phyloP scores from a whole-genome alignment of 2,113 vertebrate genomes.

The Oreochromis aureus region DNA sequence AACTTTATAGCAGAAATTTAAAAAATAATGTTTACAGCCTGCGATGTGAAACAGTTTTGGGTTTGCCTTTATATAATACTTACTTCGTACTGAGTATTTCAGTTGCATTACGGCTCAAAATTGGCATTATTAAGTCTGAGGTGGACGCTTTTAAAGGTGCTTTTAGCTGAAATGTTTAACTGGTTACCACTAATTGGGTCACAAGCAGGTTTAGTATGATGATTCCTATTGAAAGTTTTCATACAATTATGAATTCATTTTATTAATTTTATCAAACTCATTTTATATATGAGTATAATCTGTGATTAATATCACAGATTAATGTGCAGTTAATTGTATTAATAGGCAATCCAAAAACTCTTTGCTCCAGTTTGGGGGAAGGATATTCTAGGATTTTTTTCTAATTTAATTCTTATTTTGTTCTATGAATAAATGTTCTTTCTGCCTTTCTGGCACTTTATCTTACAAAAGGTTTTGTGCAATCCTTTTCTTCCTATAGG shows the following conservation, averaged over 20 bases:
- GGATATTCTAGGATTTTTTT: not conserved
- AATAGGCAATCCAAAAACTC: fast-evolving
- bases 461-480: fast-evolving
- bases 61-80: not conserved
- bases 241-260: not conserved
- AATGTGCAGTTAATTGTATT: not conserved
- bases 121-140: not conserved
- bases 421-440: not conserved
- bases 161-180: not conserved
- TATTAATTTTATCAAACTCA: not conserved
- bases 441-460: not conserved
- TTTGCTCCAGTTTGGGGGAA: not conserved
- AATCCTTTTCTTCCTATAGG: not conserved
- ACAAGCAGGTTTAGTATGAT: not conserved
- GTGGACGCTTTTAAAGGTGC: fast-evolving
- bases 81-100: fast-evolving
- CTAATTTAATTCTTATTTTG: not conserved
- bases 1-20: not conserved
- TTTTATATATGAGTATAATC: not conserved
- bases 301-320: not conserved
- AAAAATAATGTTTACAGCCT: fast-evolving
- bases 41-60: not conserved
- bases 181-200: not conserved
- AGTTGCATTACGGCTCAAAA: not conserved
- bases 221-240: not conserved